phyloP scores from a whole-genome alignment of 2,797 vertebrate species.

The Telmatherina bonti region DNA sequence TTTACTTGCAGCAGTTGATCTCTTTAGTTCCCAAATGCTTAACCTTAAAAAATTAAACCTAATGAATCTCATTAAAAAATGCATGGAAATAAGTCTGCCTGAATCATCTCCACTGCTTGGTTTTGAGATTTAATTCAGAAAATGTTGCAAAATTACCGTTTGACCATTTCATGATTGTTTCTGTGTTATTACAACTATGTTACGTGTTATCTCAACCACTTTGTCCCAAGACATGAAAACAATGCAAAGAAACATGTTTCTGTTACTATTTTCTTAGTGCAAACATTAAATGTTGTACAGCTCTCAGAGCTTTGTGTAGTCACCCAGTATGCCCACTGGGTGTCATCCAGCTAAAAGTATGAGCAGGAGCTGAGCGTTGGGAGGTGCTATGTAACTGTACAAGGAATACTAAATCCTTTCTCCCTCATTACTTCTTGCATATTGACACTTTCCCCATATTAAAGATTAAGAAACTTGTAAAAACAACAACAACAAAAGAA shows the following conservation, averaged over 20 bases:
- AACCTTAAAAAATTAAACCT: background rate
- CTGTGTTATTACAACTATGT: too few species aligned
- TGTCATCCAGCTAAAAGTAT: conserved; percentile 56
- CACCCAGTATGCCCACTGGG: conserved; percentile 54
- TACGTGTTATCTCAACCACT: too few species aligned
- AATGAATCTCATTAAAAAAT: background rate
- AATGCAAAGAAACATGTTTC: background rate
- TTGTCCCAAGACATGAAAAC: too few species aligned
- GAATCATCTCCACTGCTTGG: background rate
- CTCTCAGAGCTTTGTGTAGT: conserved; percentile 31
- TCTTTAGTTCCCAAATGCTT: background rate
- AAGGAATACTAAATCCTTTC: conserved; percentile 15
- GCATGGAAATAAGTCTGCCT: background rate
- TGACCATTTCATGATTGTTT: too few species aligned
- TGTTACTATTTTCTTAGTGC: background rate
- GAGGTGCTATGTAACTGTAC: conserved; percentile 6
- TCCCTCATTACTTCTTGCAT: background rate
- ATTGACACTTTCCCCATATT: background rate
- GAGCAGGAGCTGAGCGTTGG: background rate
- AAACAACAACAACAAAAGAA: background rate
- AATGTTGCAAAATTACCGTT: too few species aligned
- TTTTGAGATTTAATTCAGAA: background rate
- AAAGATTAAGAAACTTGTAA: background rate
- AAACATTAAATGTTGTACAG: background rate
- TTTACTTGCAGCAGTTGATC: background rate